Conservation (phyloP, 2,888 invertebrate genomes). For the Aricia artaxerxes region DNA sequence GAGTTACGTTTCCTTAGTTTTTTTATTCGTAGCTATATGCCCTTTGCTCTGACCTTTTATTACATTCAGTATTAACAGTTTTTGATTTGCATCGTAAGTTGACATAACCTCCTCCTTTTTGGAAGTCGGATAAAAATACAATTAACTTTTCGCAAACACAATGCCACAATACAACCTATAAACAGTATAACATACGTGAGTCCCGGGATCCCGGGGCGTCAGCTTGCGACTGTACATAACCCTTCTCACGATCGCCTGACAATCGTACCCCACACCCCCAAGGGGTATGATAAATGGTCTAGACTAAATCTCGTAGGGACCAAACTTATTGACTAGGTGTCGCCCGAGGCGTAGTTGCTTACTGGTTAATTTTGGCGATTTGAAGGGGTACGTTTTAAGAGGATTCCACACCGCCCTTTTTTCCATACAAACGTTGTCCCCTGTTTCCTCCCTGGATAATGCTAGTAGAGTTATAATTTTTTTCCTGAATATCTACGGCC, state of each 20-base stretch:
- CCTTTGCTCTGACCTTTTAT: no score
- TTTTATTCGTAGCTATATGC: no score
- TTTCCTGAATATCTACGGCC: no score
- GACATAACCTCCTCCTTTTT: no score
- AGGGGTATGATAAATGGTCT: conserved; percentile 20
- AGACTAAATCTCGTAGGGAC: conserved; percentile 13
- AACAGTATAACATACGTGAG: background rate
- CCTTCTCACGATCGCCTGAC: conserved; percentile 28
- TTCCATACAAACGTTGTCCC: no score
- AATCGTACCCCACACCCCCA: conserved; percentile 14
- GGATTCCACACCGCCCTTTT: no score
- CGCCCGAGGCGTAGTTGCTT: background rate
- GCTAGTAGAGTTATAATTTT: no score
- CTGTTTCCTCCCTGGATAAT: no score
- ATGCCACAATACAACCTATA: background rate
- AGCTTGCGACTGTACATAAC: conserved; percentile 6
- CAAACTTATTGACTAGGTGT: conserved; percentile 13
- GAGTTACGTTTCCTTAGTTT: no score
- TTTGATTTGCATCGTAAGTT: no score
- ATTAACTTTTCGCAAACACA: background rate
- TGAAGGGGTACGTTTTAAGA: background rate
- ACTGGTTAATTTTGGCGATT: background rate
- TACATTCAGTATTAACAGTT: no score
- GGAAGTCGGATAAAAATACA: no score
- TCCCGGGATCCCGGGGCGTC: conserved; percentile 16